Evolutionary conservation across 1,140 invertebrate genomes (phyloP).

Genomic region (Macrobrachium rosenbergii): DNA sequence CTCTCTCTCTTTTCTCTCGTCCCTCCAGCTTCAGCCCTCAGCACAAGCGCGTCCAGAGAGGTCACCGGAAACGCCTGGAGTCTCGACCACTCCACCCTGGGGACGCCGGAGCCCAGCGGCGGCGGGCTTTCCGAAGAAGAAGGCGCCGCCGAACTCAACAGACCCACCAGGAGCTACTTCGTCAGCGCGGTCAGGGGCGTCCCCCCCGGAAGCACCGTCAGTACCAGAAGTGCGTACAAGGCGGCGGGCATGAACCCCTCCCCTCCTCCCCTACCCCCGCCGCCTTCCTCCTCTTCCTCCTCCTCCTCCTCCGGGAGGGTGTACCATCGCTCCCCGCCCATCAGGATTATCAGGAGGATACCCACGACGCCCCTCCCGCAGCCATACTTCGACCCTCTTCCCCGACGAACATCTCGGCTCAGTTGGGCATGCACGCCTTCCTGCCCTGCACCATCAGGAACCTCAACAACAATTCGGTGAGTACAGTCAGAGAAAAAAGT

Average conservation of each 20-base stretch:
- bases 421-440: constrained; percentile 88
- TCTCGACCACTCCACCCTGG: no score
- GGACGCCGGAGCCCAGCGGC: no score
- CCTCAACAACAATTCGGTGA: constrained; percentile 88
- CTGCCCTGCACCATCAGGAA: constrained; percentile 88
- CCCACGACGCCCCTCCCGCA: constrained; percentile 35
- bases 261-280: background rate
- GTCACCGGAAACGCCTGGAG: no score
- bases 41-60: no score
- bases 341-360: constrained; percentile 39
- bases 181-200: no score
- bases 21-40: no score
- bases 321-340: background rate
- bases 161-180: no score
- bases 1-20: no score
- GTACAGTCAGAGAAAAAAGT: constrained; percentile 62
- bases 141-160: no score
- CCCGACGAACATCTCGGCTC: constrained; percentile 86
- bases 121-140: no score
- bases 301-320: constrained; percentile 9
- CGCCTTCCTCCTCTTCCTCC: background rate
- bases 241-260: background rate
- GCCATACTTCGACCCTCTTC: constrained; percentile 81
- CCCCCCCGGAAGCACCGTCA: no score
- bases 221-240: no score